Percentiles rank a stretch among this genome's conserved stretches.
These are phyloP conservation scores for Acrobasis repandana DNA, from an alignment of 2,888 invertebrate genomes.

Conservation along the genomic window DNA sequence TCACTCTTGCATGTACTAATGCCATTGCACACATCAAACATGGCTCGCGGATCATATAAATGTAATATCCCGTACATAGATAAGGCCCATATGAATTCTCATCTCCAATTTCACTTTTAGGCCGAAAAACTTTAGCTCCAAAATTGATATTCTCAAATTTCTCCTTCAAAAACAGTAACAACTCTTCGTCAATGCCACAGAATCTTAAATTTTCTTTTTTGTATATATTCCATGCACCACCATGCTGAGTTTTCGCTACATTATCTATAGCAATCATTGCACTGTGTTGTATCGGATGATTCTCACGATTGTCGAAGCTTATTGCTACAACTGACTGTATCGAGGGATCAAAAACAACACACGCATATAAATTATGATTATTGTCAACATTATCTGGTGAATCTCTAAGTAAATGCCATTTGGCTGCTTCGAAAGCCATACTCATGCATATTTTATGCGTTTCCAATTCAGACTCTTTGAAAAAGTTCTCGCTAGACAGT, in stretches of 20 bases:
- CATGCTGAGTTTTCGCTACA: constrained; percentile 91
- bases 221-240: constrained; percentile 85
- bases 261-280: constrained; percentile 93
- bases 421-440: constrained; percentile 81
- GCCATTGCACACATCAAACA: constrained; percentile 99
- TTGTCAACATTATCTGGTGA: constrained; percentile 31
- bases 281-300: constrained; percentile 91
- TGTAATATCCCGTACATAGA: constrained; percentile 93
- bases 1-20: constrained; percentile 93
- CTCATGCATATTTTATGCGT: constrained; percentile 84
- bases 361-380: constrained; percentile 47
- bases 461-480: constrained; percentile 76
- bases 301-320: constrained; percentile 80
- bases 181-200: constrained; percentile 66
- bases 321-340: constrained; percentile 85
- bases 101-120: constrained; percentile 48
- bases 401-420: constrained; percentile 43
- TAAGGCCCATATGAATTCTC: constrained; percentile 83
- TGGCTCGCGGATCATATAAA: constrained; percentile 92
- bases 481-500: constrained; percentile 84
- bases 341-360: constrained; percentile 89
- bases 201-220: constrained; percentile 28
- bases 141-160: constrained; percentile 62
- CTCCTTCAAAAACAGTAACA: constrained; percentile 57
- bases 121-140: constrained; percentile 69